Conservation (phyloP, 2,113 vertebrate species). For the Tapirus terrestris region DNA sequence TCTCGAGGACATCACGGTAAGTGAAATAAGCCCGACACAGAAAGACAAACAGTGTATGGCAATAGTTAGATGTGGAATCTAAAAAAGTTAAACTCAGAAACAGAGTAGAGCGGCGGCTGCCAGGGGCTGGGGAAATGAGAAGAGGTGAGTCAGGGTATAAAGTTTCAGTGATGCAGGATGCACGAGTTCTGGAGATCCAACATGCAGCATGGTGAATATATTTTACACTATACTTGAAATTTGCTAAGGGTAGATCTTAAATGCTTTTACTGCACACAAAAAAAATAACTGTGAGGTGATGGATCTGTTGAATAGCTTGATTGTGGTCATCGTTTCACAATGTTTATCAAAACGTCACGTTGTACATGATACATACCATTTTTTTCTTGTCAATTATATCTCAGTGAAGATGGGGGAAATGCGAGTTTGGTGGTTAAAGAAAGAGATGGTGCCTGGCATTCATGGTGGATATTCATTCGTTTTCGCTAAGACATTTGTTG, state of each 20-base stretch:
- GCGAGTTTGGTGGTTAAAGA: not conserved
- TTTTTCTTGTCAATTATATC: not conserved
- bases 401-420: not conserved
- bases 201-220: rapidly evolving
- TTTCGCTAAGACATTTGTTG: rapidly evolving
- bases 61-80: not conserved
- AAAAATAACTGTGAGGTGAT: not conserved
- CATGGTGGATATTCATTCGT: not conserved
- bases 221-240: rapidly evolving
- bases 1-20: not conserved
- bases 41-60: not conserved
- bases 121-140: too few species aligned
- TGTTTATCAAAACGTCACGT: not conserved
- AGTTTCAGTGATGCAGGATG: not conserved
- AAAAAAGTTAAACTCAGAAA: rapidly evolving
- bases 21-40: not conserved
- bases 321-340: not conserved
- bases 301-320: not conserved
- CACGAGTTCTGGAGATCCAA: not conserved
- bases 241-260: rapidly evolving
- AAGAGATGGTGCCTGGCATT: not conserved
- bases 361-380: too few species aligned
- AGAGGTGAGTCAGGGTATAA: not conserved
- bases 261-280: not conserved
- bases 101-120: not conserved